Evolutionary conservation across 2,888 invertebrate genomes (phyloP).

Genomic region (Drosophila robusta): DNA sequence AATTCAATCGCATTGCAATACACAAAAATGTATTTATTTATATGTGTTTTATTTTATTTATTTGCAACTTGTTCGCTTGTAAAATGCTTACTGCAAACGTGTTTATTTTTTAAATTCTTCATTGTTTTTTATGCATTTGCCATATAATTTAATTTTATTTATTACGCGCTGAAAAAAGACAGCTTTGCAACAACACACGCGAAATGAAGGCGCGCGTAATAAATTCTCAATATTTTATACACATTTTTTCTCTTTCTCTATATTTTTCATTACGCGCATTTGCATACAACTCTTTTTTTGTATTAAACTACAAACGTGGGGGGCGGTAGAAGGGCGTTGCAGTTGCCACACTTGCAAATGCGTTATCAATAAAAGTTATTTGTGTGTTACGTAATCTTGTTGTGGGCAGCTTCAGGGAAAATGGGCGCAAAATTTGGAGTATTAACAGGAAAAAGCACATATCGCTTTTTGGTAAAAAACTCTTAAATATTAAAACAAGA

Average conservation of each 20-base stretch:
- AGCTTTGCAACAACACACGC: constrained; percentile 21
- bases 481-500: not conserved
- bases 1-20: constrained; percentile 64
- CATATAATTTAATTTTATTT: constrained; percentile 79
- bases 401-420: constrained; percentile 29
- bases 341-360: constrained; percentile 55
- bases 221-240: constrained; percentile 68
- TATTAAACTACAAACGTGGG: not conserved
- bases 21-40: constrained; percentile 58
- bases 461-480: not conserved
- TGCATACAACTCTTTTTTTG: constrained; percentile 43
- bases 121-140: constrained; percentile 58
- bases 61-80: constrained; percentile 39
- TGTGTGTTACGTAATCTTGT: constrained; percentile 45
- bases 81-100: constrained; percentile 60
- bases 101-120: constrained; percentile 77
- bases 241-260: constrained; percentile 11
- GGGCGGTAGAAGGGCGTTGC: constrained; percentile 2
- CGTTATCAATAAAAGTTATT: constrained; percentile 75
- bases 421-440: not conserved
- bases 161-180: constrained; percentile 48
- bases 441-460: constrained; percentile 1
- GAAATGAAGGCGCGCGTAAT: constrained; percentile 43
- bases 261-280: constrained; percentile 50
- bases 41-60: constrained; percentile 54